Evolutionary conservation across 1,140 invertebrate species (phyloP).

Genomic region (Lithobius niger): DNA sequence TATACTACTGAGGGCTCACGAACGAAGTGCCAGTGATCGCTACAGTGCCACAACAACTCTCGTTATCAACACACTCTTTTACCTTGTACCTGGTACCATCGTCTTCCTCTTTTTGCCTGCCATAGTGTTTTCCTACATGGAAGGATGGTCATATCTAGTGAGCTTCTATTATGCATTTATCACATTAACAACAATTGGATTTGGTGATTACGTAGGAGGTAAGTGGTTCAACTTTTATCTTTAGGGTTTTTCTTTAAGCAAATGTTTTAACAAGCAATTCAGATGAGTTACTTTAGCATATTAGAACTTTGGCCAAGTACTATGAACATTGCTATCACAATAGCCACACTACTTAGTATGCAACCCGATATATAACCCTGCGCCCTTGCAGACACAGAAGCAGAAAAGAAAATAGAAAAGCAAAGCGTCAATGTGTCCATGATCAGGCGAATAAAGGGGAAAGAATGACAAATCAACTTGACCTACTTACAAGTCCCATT

Average conservation of each 20-base stretch:
- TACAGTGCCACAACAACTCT: conserved; percentile 35
- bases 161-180: conserved; percentile 85
- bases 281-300: too few relatives aligned
- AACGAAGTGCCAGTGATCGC: background rate
- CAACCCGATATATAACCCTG: too few relatives aligned
- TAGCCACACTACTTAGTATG: too few relatives aligned
- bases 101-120: conserved; percentile 89
- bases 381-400: too few relatives aligned
- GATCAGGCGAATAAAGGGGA: too few relatives aligned
- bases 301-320: too few relatives aligned
- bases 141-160: conserved; percentile 78
- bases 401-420: too few relatives aligned
- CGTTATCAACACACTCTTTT: conserved; percentile 58
- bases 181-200: conserved; percentile 84
- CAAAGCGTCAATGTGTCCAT: too few relatives aligned
- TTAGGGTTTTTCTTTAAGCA: background rate
- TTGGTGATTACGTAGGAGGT: conserved; percentile 84
- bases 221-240: conserved; percentile 17
- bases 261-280: too few relatives aligned
- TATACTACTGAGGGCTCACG: conserved; percentile 4
- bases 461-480: too few relatives aligned
- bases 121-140: conserved; percentile 70
- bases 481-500: too few relatives aligned
- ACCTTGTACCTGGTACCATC: conserved; percentile 67
- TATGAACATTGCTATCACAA: too few relatives aligned